These are phyloP conservation scores for Malacoctenus gilli DNA, from an alignment of 2,797 vertebrate species.

Conservation along the genomic window DNA sequence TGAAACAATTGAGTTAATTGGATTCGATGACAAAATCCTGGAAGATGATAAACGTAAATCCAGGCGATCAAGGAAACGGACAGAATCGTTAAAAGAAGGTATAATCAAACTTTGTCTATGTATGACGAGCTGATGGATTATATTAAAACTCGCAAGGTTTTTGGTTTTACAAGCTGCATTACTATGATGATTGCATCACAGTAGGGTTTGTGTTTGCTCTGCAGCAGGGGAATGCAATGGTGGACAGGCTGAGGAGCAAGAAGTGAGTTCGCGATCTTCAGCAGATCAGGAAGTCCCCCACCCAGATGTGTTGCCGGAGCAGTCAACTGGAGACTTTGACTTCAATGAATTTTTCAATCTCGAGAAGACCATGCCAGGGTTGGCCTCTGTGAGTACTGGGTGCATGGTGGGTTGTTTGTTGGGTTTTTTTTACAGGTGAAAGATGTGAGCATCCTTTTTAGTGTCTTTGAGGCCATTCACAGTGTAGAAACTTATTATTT, in stretches of 20 bases:
- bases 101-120: constrained; percentile 36
- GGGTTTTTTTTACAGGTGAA: no score
- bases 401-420: no score
- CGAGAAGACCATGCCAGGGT: constrained; percentile 94
- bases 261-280: constrained; percentile 74
- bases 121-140: no score
- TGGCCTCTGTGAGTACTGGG: constrained; percentile 94
- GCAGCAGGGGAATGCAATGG: constrained; percentile 89
- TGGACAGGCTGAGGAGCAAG: constrained; percentile 86
- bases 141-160: no score
- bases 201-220: constrained; percentile 23
- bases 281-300: constrained; percentile 95
- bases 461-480: no score
- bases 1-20: constrained; percentile 97
- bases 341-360: constrained; percentile 99
- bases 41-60: constrained; percentile 92
- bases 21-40: constrained; percentile 95
- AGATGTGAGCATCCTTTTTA: constrained; percentile 22
- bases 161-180: background rate
- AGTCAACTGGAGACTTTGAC: constrained; percentile 92
- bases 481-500: no score
- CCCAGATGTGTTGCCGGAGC: constrained; percentile 87
- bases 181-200: background rate
- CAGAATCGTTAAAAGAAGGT: constrained; percentile 91
- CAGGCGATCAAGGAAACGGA: constrained; percentile 88